Percentiles rank a stretch among this genome's conserved stretches.
Evolutionary conservation across 2,797 vertebrate genomes (phyloP).

Genomic region (Gobio occitaniae): DNA sequence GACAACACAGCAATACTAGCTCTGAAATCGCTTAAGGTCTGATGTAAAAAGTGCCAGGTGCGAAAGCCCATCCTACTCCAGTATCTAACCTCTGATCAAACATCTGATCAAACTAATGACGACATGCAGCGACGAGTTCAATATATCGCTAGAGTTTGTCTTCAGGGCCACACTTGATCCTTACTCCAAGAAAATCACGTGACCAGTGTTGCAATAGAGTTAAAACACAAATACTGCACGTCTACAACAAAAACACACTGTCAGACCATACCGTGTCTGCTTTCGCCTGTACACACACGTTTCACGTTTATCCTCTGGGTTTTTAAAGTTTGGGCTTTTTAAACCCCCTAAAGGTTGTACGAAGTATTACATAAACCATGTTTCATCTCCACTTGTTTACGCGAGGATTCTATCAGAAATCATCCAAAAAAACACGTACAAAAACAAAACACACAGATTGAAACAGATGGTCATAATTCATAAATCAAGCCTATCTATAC

Average conservation of each 20-base stretch:
- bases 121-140: background rate
- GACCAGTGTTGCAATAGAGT: background rate
- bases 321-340: conserved; percentile 41
- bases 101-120: conserved; percentile 28
- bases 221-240: background rate
- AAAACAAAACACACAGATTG: background rate
- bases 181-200: background rate
- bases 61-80: conserved; percentile 37
- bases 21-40: background rate
- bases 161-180: background rate
- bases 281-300: background rate
- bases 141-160: background rate
- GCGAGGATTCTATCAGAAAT: background rate
- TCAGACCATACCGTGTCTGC: background rate
- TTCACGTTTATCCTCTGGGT: conserved; percentile 10
- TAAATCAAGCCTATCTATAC: background rate
- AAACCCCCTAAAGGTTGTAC: conserved; percentile 34
- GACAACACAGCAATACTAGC: background rate
- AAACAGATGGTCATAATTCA: background rate
- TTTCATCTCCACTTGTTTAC: background rate
- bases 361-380: conserved; percentile 23
- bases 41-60: conserved; percentile 38
- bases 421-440: background rate
- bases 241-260: background rate
- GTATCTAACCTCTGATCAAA: conserved; percentile 18